Conservation (phyloP, 2,888 invertebrate genomes). For the Orthosia gothica region DNA sequence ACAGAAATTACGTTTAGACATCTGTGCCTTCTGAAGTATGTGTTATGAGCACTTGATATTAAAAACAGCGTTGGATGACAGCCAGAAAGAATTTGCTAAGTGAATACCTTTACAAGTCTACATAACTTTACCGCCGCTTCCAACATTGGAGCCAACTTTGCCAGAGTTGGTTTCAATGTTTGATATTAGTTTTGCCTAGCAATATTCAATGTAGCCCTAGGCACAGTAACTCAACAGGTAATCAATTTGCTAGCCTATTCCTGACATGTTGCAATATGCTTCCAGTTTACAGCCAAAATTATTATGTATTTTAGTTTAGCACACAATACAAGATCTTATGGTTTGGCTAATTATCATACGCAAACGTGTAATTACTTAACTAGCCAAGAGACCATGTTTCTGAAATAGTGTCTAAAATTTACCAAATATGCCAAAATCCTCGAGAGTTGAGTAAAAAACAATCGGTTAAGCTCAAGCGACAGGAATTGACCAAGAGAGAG, state of each 20-base stretch:
- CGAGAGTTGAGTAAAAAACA: neutral
- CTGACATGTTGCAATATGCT: neutral
- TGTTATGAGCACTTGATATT: constrained; percentile 22
- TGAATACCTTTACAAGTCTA: neutral
- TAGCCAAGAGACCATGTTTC: neutral
- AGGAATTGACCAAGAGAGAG: neutral
- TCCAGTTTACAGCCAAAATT: neutral
- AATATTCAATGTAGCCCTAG: constrained; percentile 1
- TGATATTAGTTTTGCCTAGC: neutral
- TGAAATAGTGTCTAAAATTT: neutral
- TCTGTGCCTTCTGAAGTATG: constrained; percentile 5
- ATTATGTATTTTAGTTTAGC: no score
- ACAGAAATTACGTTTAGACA: constrained; percentile 14
- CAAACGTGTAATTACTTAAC: neutral
- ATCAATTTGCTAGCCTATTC: constrained; percentile 2
- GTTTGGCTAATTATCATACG: neutral
- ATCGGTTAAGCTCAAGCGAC: neutral
- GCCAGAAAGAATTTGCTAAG: constrained; percentile 10
- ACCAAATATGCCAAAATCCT: neutral
- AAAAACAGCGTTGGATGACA: constrained; percentile 16
- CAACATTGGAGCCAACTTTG: neutral
- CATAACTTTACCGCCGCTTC: neutral
- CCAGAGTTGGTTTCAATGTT: neutral
- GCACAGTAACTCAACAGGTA: constrained; percentile 10
- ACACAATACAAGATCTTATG: constrained; percentile 4